Evolutionary conservation across 2,888 invertebrate genomes (phyloP), one percentile per base, ranked within the genome.

Genomic region (Diarsia rubi): DNA sequence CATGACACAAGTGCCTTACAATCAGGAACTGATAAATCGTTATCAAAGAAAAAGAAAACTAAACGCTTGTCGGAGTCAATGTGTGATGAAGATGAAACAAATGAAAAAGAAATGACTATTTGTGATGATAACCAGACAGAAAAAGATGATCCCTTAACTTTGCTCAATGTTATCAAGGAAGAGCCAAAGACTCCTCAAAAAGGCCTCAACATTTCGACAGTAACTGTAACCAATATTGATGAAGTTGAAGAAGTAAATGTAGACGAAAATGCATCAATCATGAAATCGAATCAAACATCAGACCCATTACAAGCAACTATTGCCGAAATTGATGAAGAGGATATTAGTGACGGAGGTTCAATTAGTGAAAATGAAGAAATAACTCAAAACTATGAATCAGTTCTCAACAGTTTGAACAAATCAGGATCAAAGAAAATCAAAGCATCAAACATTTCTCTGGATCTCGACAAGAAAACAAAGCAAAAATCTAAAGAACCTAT

Each of bases 291-390:
- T 77, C 91, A 92, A 84, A 89, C 91, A 66, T 75, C 85, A 44
- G 95, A 96, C 84, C 95, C 95, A 12, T 89, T 95, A 79, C 91
- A 93, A 82, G 85, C 86, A 66, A 90, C 92, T 60, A 11, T 68
- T 21, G 64, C 42, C 14, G 73, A 79, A 73, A 78, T 88, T 69
- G 79, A 83, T 52, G 81, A 66, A 42, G 86, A 89, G 3, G 87
- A 90, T 62, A 83, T 88, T 66, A 88, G 88, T 42, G 86, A 79
- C 59, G 78, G 76, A 11, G 74, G 81, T n/a, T 91, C 92, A 47
- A 89, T 91, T 27, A 95, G 93, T 85, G 95, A 93, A 84, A 93
- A 94, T 83, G 92, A 92, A 85, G 94, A 95, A 88, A 94, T 95
- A 71, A 87, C 90, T n/a, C 87, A 94, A 66, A 94, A 94, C 83